Percentiles rank a stretch among this genome's conserved stretches.
Conservation (phyloP, 2,888 invertebrate species). For the Taphrorychus bicolor region DNA sequence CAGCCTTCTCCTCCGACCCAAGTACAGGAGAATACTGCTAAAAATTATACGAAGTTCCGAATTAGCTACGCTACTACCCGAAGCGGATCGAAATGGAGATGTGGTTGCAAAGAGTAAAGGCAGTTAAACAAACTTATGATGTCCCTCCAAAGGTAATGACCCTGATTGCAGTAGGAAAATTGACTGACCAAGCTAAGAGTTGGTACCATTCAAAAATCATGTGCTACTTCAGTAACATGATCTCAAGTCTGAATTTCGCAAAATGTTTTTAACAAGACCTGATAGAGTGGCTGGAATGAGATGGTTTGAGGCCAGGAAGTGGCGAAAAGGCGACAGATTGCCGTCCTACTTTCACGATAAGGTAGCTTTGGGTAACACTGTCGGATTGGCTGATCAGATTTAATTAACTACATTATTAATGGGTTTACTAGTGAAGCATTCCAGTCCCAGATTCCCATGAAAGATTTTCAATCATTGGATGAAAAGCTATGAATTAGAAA, state of each 20-base stretch:
- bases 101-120: background rate
- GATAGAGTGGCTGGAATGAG: slow-evolving; percentile 4
- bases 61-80: no score
- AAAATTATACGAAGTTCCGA: no score
- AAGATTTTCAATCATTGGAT: background rate
- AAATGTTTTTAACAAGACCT: slow-evolving; percentile 17
- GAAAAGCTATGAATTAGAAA: no score
- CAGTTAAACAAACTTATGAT: background rate
- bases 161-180: slow-evolving; percentile 1
- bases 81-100: no score
- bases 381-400: background rate
- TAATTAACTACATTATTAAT: slow-evolving; percentile 3
- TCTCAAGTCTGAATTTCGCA: background rate
- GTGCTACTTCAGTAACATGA: background rate
- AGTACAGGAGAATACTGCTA: no score
- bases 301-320: slow-evolving; percentile 6
- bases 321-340: slow-evolving; percentile 14
- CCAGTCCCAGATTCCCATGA: background rate
- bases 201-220: slow-evolving; percentile 8
- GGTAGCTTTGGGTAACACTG: background rate
- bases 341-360: slow-evolving; percentile 16
- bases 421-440: background rate
- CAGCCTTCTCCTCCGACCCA: no score
- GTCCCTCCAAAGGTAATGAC: slow-evolving; percentile 1
- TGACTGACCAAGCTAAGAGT: background rate